phyloP scores from a whole-genome alignment of 2,797 vertebrate genomes.

The Poeciliopsis turneri region DNA sequence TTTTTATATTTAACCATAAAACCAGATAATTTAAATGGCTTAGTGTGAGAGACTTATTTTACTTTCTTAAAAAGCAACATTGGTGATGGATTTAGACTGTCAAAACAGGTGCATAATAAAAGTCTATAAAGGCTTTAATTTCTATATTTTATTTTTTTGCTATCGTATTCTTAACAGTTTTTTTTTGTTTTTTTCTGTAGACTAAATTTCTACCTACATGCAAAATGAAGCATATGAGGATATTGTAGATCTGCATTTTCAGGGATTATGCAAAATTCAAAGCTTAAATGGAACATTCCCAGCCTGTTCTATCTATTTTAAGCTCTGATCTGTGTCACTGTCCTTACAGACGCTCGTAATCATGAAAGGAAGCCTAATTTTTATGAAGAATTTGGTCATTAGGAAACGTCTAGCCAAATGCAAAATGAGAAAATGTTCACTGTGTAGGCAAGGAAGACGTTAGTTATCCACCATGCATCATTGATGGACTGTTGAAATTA shows the following conservation, averaged over 20 bases:
- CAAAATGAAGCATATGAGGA: conserved; percentile 26
- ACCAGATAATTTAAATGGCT: conserved; percentile 16
- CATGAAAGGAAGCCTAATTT: conserved; percentile 46
- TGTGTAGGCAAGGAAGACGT: conserved; percentile 51
- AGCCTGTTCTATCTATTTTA: conserved; percentile 45
- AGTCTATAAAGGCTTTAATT: neutral
- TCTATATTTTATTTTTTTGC: conserved; percentile 1
- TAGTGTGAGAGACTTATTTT: conserved; percentile 8
- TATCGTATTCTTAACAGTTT: neutral
- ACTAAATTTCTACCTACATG: conserved; percentile 16
- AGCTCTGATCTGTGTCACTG: conserved; percentile 42
- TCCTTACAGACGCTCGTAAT: conserved; percentile 52
- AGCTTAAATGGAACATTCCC: conserved; percentile 42
- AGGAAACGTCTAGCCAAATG: conserved; percentile 44
- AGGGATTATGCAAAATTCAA: conserved; percentile 39
- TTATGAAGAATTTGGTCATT: conserved; percentile 63
- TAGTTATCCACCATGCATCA: conserved; percentile 65
- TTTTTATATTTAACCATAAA: conserved; percentile 26
- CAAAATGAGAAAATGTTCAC: conserved; percentile 54
- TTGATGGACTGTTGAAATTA: conserved; percentile 61
- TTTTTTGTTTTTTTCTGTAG: neutral
- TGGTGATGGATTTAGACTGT: neutral
- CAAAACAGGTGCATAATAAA: neutral
- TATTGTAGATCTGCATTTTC: conserved; percentile 32
- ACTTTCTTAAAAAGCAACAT: neutral